Base-by-base conservation (phyloP, 2,888 invertebrate genomes). In the Marasmarcha lunaedactyla region DNA sequence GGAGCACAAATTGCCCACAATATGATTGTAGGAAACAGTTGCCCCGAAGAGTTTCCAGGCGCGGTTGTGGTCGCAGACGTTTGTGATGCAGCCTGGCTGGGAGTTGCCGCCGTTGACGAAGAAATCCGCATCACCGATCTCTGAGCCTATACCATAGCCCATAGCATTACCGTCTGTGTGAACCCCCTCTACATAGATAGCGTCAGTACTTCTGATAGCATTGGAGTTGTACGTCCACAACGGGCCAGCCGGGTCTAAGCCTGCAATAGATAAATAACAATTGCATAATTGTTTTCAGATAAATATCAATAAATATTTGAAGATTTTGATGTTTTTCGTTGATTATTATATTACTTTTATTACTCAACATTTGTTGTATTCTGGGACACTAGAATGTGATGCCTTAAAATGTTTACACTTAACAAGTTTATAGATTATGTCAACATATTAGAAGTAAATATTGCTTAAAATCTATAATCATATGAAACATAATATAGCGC, bases 51-150 rank as follows among this genome's bases (percentile, higher is more conserved):
- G 46, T 36, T 67, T 60, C 63, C 65, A 73, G 4, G 76, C 64
- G 4, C 69, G 65, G 41, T 72, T 64, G 45, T 76, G 77, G 45
- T 68, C 56, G 48, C 77, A 77, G 1, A 71, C 13, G 33, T 49
- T 61, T 3, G 58, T 55, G 0, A 59, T 1, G 39, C 77, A 78
- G 1, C 68, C 72, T 1, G 76, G 73, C 38, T 73, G 71, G n/a
- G 56, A 58, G 38, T 49, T 64, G 0, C 88, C 88, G 34, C 83
- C 78, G 46, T 88, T 88, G 14, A 86, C 85, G 76, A 85, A 87
- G 59, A 88, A 88, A 57, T 88, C 88, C 1, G 60, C 86, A 41
- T 85, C 63, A 0, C 76, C 87, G 2, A 87, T 60, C 4, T 74
- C 56, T 1, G 63, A 55, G 0, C 85, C 85, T 26, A 74, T 86